Percentiles rank a stretch among this genome's conserved stretches.
These are phyloP conservation scores for Drosophila neocordata DNA, from an alignment of 1,140 invertebrate genomes.

Conservation along the genomic window DNA sequence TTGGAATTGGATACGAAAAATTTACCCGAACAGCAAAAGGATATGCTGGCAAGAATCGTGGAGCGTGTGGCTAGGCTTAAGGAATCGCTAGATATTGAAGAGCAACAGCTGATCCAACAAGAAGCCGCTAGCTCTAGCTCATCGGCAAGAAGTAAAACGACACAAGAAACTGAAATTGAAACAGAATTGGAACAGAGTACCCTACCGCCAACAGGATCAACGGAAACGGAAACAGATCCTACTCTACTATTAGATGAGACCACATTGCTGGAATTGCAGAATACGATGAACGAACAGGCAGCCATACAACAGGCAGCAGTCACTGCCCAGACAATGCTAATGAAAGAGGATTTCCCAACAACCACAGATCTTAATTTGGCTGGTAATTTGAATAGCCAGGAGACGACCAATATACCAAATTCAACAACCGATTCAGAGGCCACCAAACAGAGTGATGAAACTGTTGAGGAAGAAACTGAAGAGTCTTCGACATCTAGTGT, in stretches of 20 bases:
- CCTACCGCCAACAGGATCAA: conserved; percentile 43
- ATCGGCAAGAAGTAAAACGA: conserved; percentile 40
- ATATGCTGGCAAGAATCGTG: conserved; percentile 80
- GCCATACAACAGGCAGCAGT: conserved; percentile 66
- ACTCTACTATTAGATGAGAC: conserved; percentile 75
- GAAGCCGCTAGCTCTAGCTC: conserved; percentile 45
- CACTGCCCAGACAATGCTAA: conserved; percentile 62
- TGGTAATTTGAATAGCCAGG: conserved; percentile 7
- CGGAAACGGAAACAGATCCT: conserved; percentile 72
- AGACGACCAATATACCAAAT: conserved; percentile 32
- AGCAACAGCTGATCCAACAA: conserved; percentile 57
- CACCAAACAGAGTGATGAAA: conserved; percentile 12
- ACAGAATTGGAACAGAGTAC: conserved; percentile 51
- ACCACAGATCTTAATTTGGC: conserved; percentile 58
- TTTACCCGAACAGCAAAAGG: conserved; percentile 79
- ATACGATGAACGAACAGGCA: conserved; percentile 75
- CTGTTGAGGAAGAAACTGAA: conserved; percentile 21
- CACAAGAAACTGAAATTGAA: conserved; percentile 29
- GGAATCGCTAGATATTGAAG: conserved; percentile 74
- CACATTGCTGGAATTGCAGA: conserved; percentile 69
- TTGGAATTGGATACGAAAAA: conserved; percentile 78
- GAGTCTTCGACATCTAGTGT: conserved; percentile 53
- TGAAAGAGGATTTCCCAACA: conserved; percentile 61
- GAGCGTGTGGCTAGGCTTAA: conserved; percentile 78
- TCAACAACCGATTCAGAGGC: conserved; percentile 38